Conservation (phyloP, 2,797 vertebrate genomes). For the Falco biarmicus region DNA sequence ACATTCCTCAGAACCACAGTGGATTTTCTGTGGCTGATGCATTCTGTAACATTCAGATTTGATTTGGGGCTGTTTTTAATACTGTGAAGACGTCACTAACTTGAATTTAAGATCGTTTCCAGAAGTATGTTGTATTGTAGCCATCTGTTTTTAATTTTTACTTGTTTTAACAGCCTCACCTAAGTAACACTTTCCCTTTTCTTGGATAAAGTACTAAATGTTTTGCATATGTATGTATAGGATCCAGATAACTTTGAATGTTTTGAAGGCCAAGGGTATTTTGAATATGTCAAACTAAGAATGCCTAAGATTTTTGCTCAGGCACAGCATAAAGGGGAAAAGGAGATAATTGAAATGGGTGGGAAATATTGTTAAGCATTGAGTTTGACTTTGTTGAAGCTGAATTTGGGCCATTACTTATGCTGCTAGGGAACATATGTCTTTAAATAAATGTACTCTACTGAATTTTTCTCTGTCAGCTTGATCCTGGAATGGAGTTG, state of each 20-base stretch:
- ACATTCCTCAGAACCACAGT: neutral
- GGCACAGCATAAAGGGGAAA: neutral
- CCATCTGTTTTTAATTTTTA: neutral
- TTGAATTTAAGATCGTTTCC: neutral
- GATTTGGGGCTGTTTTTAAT: neutral
- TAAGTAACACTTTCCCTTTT: neutral
- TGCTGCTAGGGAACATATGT: neutral
- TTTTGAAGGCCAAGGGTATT: neutral
- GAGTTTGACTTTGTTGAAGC: neutral
- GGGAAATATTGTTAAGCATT: neutral
- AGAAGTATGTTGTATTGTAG: neutral
- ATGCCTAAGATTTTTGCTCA: neutral
- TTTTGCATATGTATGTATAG: neutral
- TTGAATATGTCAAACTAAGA: neutral
- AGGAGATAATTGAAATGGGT: neutral
- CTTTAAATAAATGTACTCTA: neutral
- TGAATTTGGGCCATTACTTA: neutral
- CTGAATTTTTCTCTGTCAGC: neutral
- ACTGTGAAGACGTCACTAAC: neutral
- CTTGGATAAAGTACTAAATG: neutral
- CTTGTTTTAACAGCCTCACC: neutral
- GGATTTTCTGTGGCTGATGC: neutral
- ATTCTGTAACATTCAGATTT: neutral
- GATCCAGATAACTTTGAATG: neutral
- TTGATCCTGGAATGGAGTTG: neutral